Evolutionary conservation across 2,113 vertebrate genomes (phyloP), one percentile per base, ranked within the genome.

Genomic region (Oncorhynchus clarkii): DNA sequence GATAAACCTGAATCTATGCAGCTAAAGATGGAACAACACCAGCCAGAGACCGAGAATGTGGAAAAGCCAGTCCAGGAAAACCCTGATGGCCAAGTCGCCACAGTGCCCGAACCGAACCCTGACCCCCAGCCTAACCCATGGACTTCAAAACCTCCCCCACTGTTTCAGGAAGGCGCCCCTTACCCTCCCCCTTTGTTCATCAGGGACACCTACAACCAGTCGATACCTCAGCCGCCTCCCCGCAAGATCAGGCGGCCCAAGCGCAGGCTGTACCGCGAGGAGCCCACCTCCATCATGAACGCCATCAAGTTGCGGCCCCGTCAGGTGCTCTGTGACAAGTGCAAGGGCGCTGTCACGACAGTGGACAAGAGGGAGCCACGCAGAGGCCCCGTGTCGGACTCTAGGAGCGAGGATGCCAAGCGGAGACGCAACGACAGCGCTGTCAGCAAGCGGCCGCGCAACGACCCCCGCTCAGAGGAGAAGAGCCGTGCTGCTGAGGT

Each of bases 201-300:
- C 96, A 97, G 98, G 95, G 97, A 99, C 96, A 97, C 96, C 0
- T 99, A 99, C 87, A 97, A 97, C 96, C 97, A 98, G 88, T 95
- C 96, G 80, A 95, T 99, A 96, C 97, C 98, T 97, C 97, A 99
- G 91, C 97, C 98, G 7, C 96, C 93, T 0, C 97, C 97, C n/a
- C 95, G 97, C 60, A 97, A 96, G 90, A 99, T 99, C 86, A 98
- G 96, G 82, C 94, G 97, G 81, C 97, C 96, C 57, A 98, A 98
- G 86, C 93, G 96, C 26, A 96, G 97, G 86, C 96, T 98, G 89
- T 98, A 97, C 92, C 93, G 95, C 82, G 98, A 99, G 92, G 98
- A 99, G 84, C 96, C 98, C 70, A 99, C 97, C 69, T 99, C 97
- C 54, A 99, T 99, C 84, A 97, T 99, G 96, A 99, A 96, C 57